Base-by-base conservation (phyloP, 2,888 invertebrate species). In the Acleris emargana region DNA sequence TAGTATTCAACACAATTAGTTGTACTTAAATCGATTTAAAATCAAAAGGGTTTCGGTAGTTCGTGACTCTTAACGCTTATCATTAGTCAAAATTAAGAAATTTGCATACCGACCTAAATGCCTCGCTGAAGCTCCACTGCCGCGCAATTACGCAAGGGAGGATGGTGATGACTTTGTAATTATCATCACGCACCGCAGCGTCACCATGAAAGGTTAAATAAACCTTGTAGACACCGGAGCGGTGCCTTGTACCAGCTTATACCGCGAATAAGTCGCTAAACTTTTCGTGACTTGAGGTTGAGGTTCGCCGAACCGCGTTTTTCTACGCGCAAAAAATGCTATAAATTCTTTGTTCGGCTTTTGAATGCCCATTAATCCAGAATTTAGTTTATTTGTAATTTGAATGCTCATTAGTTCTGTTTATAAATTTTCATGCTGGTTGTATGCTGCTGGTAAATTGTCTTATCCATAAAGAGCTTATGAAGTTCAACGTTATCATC, bases 201-300 rank as follows among this genome's bases (percentile, higher is more conserved):
- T 51, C 18, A 63, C 50, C 52, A 52, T 47, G 53, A 58, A 57
- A 38, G 38, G 38, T 47, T 17, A 58, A 18, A 58, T 20, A 59
- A 42, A 55, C 49, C 49, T 13, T 63, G 38, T 25, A 50, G 25
- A 20, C 22, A 38, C 32, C 4, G 38, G 32, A 1, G 9, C 52
- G 58, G 68, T 68, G 57, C 71, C 71, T 62, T 53, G 71, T 55
- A 71, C 71, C 32, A 42, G 25, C 58, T 13, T 52, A 51, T 52
- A 20, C 49, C 20, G 20, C 42, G 53, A 59, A 43, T 51, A 60
- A 60, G 38, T n/a, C 50, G 18, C 13, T 25, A 43, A 16, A 61
- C 60, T 20, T 55, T 51, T 66, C 66, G 66, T 66, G 66, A 66
- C 60, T 61, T 42, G 45, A 66, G 43, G 66, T 61, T 42, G 45